Evolutionary conservation across 2,113 vertebrate genomes (phyloP), one percentile per base, ranked within the genome.

Genomic region (Passer montanus): DNA sequence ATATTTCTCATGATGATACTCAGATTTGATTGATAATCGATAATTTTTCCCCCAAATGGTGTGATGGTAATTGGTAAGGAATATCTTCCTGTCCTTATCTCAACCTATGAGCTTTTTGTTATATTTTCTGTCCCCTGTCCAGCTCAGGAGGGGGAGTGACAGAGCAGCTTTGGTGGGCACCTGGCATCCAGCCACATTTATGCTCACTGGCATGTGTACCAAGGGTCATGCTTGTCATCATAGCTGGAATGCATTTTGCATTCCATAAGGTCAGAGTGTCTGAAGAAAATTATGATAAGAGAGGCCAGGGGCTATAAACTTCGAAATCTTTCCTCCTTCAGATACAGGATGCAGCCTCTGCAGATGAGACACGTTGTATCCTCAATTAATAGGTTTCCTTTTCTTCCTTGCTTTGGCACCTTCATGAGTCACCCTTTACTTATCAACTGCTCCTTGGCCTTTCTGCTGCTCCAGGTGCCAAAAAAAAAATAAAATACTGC

Each of bases 171-270:
- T 63, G 63, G 76, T 69, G 90, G 83, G 76, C 69, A 50, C 6
- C 37, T 50, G 35, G 35, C 33, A 76, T 49, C 21, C 21, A 35
- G 47, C 49, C 43, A 31, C 16, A 59, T 79, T 35, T 73, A 11
- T 10, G 19, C 21, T 35, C 20, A 15, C 5, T 56, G 43, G 55
- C 80, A 62, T 0, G 1, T 28, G 59, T 90, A 80, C 21, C 63
- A 84, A 88, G 23, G 67, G 68, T 93, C 64, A 50, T 43, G 19
- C 69, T 80, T 81, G 68, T 77, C 46, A 52, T 81, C 47, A 44
- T 11, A 89, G 30, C 47, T 90, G 56, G 46, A 92, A 86, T 59
- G 75, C 80, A 72, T 90, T 92, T 96, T 92, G 10, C 35, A 67
- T 90, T 87, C 76, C 30, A 10, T 74, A 66, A 59, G 43, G 52